Percentiles rank a stretch among this genome's conserved stretches.
Evolutionary conservation across 2,888 invertebrate genomes (phyloP).

Genomic region (Shargacucullia verbasci): DNA sequence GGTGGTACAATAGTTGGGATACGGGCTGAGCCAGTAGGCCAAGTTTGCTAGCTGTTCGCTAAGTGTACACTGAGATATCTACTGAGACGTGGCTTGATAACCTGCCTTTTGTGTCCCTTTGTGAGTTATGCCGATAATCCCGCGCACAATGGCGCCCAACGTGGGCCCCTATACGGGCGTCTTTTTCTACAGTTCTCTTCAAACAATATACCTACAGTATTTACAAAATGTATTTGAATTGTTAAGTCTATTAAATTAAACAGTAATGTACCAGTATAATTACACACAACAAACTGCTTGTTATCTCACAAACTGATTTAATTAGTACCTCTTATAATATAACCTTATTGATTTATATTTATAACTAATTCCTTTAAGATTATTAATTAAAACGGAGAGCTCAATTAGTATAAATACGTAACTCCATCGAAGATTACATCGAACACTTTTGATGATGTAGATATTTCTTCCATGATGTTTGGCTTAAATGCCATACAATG

Average conservation of each 20-base stretch:
- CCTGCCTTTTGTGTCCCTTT: conserved; percentile 80
- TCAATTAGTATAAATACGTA: conserved; percentile 12
- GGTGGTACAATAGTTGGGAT: conserved; percentile 45
- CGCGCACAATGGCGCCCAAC: conserved; percentile 66
- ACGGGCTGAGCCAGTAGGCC: conserved; percentile 59
- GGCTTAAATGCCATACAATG: conserved; percentile 36
- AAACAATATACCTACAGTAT: conserved; percentile 43
- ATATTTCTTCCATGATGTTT: conserved; percentile 33
- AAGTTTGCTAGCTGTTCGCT: conserved; percentile 64
- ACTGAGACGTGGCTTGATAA: conserved; percentile 79
- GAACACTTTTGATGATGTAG: conserved; percentile 25
- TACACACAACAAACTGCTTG: conserved; percentile 4
- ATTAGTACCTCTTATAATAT: conserved; percentile 25
- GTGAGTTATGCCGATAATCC: conserved; percentile 77
- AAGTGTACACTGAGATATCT: conserved; percentile 73
- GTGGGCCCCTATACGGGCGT: conserved; percentile 64
- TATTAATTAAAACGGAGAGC: conserved; percentile 28
- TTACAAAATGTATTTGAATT: conserved; percentile 16
- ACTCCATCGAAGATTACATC: conserved; percentile 28
- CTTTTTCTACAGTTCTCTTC: conserved; percentile 68
- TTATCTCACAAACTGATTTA: conserved; percentile 20
- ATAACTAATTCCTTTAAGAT: conserved; percentile 25
- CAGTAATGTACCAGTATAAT: not conserved
- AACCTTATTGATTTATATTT: conserved; percentile 43
- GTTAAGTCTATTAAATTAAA: conserved; percentile 10